Base-by-base conservation (phyloP, 1,140 invertebrate species). In the Diuraphis noxia region DNA sequence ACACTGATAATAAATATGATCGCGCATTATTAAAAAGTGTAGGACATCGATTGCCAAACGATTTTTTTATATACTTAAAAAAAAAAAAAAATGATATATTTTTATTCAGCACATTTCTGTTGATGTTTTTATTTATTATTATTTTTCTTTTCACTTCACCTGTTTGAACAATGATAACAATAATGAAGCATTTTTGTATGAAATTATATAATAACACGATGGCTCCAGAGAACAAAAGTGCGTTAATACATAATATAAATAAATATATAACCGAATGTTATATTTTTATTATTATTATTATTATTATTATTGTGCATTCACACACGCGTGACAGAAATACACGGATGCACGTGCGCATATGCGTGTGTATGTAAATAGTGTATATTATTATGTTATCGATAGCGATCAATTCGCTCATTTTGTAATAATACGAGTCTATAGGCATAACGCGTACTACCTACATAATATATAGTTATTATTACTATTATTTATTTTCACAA, bases 41-140 rank as follows among this genome's bases (percentile, higher is more conserved):
- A 82, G 77, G 43, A 41, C 52, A 49, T 91, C 77, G 72, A 91
- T 82, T 49, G 89, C 89, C 89, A 91, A 82, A 90, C 88, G 3
- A 49, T 79, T 90, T 88, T 88, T 63, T 49, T 56, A 56, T 72
- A 72, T n/a, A 79, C 34, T 90, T 30, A 36, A 82, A 82, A 30
- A 41, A 85, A 46, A 81, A 86, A 49, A 41, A 43, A 86, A 38
- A n/a, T 4, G 52, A 72, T 79, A 79, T 90, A 79, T 90, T 90
- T 89, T 90, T 77, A 34, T 90, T 90, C 56, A 25, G n/a, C 56
- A 21, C 21, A 90, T 36, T 41, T 81, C n/a, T 46, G 56, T 43
- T 34, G 19, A 19, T 56, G 56, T 72, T 72, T 72, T 72, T n/a
- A 72, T 72, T 72, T 72, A 72, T 72, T 63, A 63, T 56, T 36